Evolutionary conservation across 2,797 vertebrate species (phyloP), one percentile per base, ranked within the genome.

Genomic region (Sylvia borin): DNA sequence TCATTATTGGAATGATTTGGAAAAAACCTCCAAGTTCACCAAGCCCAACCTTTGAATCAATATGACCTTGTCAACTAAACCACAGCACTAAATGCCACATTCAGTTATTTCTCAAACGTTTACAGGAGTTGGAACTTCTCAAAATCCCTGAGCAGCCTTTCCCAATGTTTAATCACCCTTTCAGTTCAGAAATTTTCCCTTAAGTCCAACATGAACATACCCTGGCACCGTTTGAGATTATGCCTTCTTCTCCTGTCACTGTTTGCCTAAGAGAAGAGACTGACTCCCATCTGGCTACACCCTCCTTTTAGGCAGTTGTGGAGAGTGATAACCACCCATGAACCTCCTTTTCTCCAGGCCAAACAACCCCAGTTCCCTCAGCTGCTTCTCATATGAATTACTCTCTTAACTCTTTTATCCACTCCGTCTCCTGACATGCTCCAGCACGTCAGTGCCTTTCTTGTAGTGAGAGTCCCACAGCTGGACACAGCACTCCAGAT

Each of bases 381-480:
- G 11, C 34, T 64, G 21, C 26, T 58, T 66, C 53, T 75, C 32
- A 36, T 9, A 51, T 36, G 1, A 58, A 20, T 32, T 57, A 32
- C 11, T 43, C 25, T 65, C 31, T 42, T 12, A 42, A 32, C 3
- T 6, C 8, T 66, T 74, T 43, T 15, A 22, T 15, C 11, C 16
- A 7, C 17, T 32, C 6, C 6, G 7, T 42, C 21, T 21, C 13
- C 32, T 15, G 32, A 31, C 26, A 26, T 0, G 0, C 14, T 50
- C 6, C 32, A 58, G 9, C 43, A 21, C 6, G 13, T 42, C 43
- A 65, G 1, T 66, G 17, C 43, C 26, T 50, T 34, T 50, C 14
- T 16, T 36, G 14, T 40, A 26, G 16, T 17, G 17, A 50, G 13
- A 11, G 31, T 3, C 20, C 20, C 26, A 57, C 31, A 36, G 17